Evolutionary conservation across 2,888 invertebrate species (phyloP), one percentile per base, ranked within the genome.

Genomic region (Drosophila testacea): DNA sequence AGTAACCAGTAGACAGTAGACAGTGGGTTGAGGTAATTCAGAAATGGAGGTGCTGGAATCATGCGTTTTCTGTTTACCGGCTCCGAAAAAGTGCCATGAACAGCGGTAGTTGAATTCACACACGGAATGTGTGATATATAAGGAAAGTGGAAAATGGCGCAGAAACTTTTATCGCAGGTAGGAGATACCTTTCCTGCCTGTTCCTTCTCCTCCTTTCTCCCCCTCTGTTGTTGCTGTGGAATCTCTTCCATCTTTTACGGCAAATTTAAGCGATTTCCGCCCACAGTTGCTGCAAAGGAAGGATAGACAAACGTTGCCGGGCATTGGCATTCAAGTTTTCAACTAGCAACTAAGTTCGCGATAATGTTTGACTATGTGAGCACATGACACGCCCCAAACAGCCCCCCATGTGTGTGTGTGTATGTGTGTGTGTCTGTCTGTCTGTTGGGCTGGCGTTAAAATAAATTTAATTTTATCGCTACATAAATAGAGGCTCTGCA

Each of bases 381-480:
- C 83, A 83, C 83, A 77, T 61, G 76, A 48, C 69, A 77, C 76
- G 75, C 68, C 75, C 74, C 70, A 54, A 41, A 38, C 36, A 13
- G n/a, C 32, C 38, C 36, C 34, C 27, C 22, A 50, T 41, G 55
- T 41, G 44, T 47, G 64, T 30, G 48, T 38, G 16, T 30, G 48
- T 50, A 55, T 22, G 34, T 16, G 36, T 30, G 41, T 44, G 42
- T 16, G 38, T 38, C 11, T 28, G 48, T 28, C 16, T 27, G 51
- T 68, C 52, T 34, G 64, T 46, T 77, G 69, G 69, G 80, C 59
- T 70, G 85, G 85, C 82, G 73, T 82, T 84, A 80, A 83, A 83
- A 83, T 83, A 83, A 83, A 83, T 83, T 83, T 84, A 80, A 87
- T 84, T 83, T 83, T 83, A 87, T 83, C 83, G 83, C 83, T 82